A percentile compares a stretch with the other conserved stretches of the same genome.
Conservation (phyloP, 2,797 vertebrate species). For the Microcaecilia unicolor region DNA sequence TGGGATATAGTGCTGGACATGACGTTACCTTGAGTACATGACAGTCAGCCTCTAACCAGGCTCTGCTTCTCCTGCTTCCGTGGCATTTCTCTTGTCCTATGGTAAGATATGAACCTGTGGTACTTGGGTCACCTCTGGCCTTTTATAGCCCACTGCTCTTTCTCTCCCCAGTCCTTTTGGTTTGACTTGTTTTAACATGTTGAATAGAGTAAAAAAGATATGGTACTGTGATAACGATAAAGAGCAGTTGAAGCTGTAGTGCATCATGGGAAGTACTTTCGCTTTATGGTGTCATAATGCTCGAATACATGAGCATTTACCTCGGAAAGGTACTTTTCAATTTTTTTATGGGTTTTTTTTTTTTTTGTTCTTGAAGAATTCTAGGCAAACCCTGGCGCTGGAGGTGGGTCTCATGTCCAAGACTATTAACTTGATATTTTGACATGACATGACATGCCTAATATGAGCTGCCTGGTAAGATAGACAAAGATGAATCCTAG, state of each 20-base stretch:
- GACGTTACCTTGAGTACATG: slow-evolving; percentile 99
- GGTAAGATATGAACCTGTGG: slow-evolving; percentile 61
- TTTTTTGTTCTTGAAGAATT: slow-evolving; percentile 54
- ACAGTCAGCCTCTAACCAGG: slow-evolving; percentile 97
- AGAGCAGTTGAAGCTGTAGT: slow-evolving; percentile 45
- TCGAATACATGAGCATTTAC: slow-evolving; percentile 54
- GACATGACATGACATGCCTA: slow-evolving; percentile 58
- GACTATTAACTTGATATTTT: slow-evolving; percentile 52
- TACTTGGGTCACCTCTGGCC: slow-evolving; percentile 40
- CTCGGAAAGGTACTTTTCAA: slow-evolving; percentile 62
- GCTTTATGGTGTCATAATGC: slow-evolving; percentile 47
- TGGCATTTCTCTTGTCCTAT: slow-evolving; percentile 48
- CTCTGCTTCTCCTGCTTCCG: slow-evolving; percentile 60
- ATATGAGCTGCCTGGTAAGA: slow-evolving; percentile 58
- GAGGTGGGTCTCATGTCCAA: slow-evolving; percentile 73
- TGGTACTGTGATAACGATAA: too few relatives aligned
- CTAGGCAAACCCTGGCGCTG: slow-evolving; percentile 61
- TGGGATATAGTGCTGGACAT: slow-evolving; percentile 93
- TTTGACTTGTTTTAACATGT: slow-evolving; percentile 32
- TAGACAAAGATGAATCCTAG: slow-evolving; percentile 41
- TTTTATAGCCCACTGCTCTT: slow-evolving; percentile 37
- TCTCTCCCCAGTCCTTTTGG: slow-evolving; percentile 37
- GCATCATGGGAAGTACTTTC: slow-evolving; percentile 38
- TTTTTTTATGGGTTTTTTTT: too few relatives aligned
- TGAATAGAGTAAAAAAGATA: slow-evolving; percentile 15